These are phyloP conservation scores for Liodrosophila aerea DNA, from an alignment of 2,888 invertebrate genomes.

Conservation along the genomic window DNA sequence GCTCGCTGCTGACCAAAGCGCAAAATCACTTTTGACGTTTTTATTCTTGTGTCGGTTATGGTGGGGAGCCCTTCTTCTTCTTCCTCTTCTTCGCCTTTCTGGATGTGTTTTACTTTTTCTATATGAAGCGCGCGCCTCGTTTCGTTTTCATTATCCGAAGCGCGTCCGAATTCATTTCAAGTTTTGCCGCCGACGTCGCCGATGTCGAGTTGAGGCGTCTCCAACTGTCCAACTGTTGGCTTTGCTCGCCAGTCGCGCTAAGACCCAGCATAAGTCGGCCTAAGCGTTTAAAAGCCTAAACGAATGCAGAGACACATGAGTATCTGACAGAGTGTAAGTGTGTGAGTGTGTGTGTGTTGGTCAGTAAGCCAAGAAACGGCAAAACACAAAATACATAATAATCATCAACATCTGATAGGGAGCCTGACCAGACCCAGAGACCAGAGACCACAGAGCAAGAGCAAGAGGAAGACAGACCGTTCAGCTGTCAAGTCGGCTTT, in stretches of 20 bases:
- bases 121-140: constrained; percentile 66
- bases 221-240: constrained; percentile 63
- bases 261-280: constrained; percentile 72
- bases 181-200: constrained; percentile 64
- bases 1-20: constrained; percentile 66
- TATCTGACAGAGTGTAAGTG: constrained; percentile 1
- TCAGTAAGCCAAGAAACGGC: constrained; percentile 48
- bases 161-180: constrained; percentile 73
- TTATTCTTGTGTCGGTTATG: constrained; percentile 67
- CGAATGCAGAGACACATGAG: constrained; percentile 61
- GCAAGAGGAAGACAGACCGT: constrained; percentile 40
- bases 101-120: constrained; percentile 14
- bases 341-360: constrained; percentile 42
- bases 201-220: constrained; percentile 61
- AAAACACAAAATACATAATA: constrained; percentile 65
- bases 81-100: constrained; percentile 9
- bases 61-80: constrained; percentile 20
- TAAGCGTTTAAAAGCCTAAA: constrained; percentile 76
- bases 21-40: constrained; percentile 79
- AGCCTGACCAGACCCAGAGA: background rate
- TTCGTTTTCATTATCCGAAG: constrained; percentile 76
- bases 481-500: constrained; percentile 73
- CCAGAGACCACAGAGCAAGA: background rate
- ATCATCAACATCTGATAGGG: constrained; percentile 51
- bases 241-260: constrained; percentile 68